Base-by-base conservation (phyloP, 2,797 vertebrate genomes). In the Ciconia nigra region DNA sequence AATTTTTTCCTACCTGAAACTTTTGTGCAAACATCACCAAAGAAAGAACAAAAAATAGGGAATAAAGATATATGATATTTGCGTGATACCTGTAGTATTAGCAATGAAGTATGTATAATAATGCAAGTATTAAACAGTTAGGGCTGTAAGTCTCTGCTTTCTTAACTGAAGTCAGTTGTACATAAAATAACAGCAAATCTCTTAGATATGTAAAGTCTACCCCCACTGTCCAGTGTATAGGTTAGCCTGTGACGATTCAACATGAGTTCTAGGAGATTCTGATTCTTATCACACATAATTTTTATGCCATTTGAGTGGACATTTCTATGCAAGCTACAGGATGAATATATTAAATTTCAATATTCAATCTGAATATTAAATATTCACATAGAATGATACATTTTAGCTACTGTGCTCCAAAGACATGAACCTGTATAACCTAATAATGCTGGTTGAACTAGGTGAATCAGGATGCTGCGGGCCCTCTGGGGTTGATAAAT, bases 61-160 rank as follows among this genome's bases (percentile, higher is more conserved):
- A 58, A 35, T 3, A 79, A 35, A 52, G 8, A 13, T 44, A 14
- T 2, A 12, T n/a, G 61, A 61, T 0, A 0, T 44, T 69, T 81
- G 54, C 35, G 13, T 39, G 13, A n/a, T 49, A 55, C 5, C 10
- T 51, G 8, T 18, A 44, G 54, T n/a, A 18, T 44, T 71, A 69
- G 24, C 47, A 77, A 26, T 22, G 16, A 66, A 57, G 5, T 52
- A 11, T 4, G 0, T 73, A 35, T 61, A 55, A 54, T 62, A 52
- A 86, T 54, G 5, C 33, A 84, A 5, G 25, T 52, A 69, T 33
- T 71, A 51, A 90, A 65, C 8, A 49, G 6, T 5, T 73, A 5
- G 11, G 31, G 3, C 41, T 71, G 0, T 54, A 47, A 69, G 28
- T 16, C 15, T 78, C 46, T 85, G 11, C 19, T 59, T 93, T 67